Conservation (phyloP, 1,140 invertebrate species). For the Eueides isabella region DNA sequence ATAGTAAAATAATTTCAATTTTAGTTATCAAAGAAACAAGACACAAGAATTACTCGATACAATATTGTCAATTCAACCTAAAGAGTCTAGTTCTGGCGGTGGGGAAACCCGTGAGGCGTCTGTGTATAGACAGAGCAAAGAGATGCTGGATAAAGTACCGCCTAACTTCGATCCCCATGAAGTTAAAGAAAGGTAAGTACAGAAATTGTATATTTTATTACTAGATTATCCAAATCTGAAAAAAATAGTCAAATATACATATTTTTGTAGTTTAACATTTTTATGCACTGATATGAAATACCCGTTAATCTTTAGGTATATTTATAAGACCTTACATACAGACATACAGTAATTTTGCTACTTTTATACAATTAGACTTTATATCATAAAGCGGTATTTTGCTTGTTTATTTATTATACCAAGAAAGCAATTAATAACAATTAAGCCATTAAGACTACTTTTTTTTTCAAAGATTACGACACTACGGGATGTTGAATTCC, state of each 20-base stretch:
- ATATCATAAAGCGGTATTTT: neutral
- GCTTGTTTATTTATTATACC: neutral
- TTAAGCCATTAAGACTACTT: neutral
- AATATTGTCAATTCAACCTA: conserved; percentile 97
- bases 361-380: neutral
- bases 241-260: too few relatives aligned
- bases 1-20: neutral
- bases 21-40: conserved; percentile 92
- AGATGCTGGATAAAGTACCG: conserved; percentile 97
- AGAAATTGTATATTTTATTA: too few relatives aligned
- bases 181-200: conserved; percentile 88
- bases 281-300: too few relatives aligned
- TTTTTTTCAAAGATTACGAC: conserved; percentile 53
- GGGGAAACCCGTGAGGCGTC: conserved; percentile 94
- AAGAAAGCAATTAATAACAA: neutral
- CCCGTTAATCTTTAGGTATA: too few relatives aligned
- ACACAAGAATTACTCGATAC: conserved; percentile 96
- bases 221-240: too few relatives aligned
- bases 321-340: too few relatives aligned
- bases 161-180: conserved; percentile 95
- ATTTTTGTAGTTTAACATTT: too few relatives aligned
- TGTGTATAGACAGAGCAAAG: conserved; percentile 94
- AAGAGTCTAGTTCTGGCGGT: conserved; percentile 93
- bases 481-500: conserved; percentile 66
- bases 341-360: neutral